These are phyloP conservation scores for Amphiduros pacificus DNA, from an alignment of 2,888 invertebrate genomes.

Conservation along the genomic window DNA sequence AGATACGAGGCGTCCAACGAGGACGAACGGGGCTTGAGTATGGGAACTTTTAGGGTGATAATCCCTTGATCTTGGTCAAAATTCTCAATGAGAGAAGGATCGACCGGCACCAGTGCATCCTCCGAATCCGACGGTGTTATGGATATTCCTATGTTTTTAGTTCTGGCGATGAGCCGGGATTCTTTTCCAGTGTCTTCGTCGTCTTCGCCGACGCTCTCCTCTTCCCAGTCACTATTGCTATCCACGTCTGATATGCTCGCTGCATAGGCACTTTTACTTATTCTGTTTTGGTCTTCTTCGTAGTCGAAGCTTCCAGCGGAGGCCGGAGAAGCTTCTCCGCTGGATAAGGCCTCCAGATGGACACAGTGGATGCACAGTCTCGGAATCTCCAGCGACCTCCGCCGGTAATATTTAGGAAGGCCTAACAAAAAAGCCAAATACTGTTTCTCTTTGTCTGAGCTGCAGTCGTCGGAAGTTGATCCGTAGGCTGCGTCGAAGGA, in stretches of 20 bases:
- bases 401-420: constrained; percentile 34
- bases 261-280: background rate
- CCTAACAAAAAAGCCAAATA: constrained; percentile 16
- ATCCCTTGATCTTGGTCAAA: constrained; percentile 36
- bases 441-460: constrained; percentile 35
- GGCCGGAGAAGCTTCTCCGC: constrained; percentile 16
- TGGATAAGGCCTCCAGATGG: constrained; percentile 40
- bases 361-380: constrained; percentile 53
- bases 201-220: too few relatives aligned
- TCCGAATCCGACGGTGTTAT: too few relatives aligned
- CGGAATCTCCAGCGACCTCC: constrained; percentile 50
- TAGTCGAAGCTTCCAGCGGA: constrained; percentile 8
- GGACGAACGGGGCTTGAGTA: constrained; percentile 46
- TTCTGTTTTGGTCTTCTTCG: too few relatives aligned
- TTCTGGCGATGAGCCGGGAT: too few relatives aligned
- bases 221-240: background rate
- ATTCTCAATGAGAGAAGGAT: constrained; percentile 22
- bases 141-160: too few relatives aligned
- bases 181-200: too few relatives aligned
- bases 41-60: constrained; percentile 47
- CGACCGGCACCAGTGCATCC: constrained; percentile 25
- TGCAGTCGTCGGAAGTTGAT: constrained; percentile 44
- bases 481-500: constrained; percentile 31
- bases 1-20: constrained; percentile 47
- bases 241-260: background rate